Evolutionary conservation across 2,888 invertebrate species (phyloP).

Genomic region (Suillia variegata): DNA sequence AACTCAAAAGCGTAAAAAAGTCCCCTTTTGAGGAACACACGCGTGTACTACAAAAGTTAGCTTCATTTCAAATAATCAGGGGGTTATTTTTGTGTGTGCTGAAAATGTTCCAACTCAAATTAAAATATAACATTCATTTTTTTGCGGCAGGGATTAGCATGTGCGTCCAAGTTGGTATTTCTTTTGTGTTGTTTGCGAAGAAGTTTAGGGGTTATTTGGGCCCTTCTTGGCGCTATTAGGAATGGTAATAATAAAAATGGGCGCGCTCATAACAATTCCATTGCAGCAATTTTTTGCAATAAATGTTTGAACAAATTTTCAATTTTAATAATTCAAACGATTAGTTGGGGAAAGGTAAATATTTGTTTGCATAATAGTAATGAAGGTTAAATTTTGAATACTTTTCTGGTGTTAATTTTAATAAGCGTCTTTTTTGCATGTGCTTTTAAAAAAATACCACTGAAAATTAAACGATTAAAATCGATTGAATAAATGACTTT

Average conservation of each 20-base stretch:
- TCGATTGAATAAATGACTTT: no score
- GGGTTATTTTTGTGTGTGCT: background rate
- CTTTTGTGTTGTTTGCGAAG: background rate
- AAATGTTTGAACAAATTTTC: background rate
- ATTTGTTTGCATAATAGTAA: no score
- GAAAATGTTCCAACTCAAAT: slow-evolving; percentile 11
- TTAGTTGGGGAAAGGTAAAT: no score
- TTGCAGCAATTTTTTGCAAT: background rate
- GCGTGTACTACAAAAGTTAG: background rate
- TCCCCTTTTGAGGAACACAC: background rate
- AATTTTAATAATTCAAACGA: no score
- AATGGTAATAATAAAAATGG: background rate
- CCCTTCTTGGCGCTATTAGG: background rate
- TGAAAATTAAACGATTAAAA: no score
- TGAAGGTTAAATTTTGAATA: no score
- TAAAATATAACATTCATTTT: slow-evolving; percentile 15
- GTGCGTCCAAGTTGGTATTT: background rate
- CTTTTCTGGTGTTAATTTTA: no score
- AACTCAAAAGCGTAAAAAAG: background rate
- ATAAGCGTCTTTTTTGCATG: no score
- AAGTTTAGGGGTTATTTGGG: background rate
- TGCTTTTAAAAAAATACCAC: no score
- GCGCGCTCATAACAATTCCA: background rate
- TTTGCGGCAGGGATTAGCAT: background rate
- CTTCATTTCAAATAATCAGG: no score